These are phyloP conservation scores for Oreochromis aureus DNA, from an alignment of 2,113 vertebrate genomes.

Conservation along the genomic window DNA sequence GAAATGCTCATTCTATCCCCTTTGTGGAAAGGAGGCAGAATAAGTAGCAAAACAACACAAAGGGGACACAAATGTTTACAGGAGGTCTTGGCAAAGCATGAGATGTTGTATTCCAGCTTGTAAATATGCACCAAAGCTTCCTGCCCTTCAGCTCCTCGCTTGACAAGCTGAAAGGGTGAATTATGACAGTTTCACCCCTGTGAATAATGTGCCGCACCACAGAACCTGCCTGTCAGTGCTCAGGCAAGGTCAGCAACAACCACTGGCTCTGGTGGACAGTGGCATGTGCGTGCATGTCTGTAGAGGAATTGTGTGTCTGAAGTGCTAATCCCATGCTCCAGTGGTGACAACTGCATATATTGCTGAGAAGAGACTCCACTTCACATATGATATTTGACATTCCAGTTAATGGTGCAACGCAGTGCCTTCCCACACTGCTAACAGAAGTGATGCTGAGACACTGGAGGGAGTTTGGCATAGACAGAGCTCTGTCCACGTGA, in stretches of 20 bases:
- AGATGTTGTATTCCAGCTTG: background rate
- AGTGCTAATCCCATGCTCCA: conserved; percentile 37
- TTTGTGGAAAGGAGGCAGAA: background rate
- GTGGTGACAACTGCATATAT: conserved; percentile 4
- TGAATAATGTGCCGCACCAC: background rate
- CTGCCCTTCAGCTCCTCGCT: background rate
- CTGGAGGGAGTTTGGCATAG: background rate
- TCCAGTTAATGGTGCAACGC: conserved; percentile 45
- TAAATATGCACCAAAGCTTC: background rate
- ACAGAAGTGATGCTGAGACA: background rate
- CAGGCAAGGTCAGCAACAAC: conserved; percentile 3
- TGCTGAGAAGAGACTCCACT: background rate
- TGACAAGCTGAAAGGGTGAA: background rate
- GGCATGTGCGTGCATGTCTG: background rate
- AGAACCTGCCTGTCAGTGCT: background rate
- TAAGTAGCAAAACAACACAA: background rate
- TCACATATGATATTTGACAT: conserved; percentile 35
- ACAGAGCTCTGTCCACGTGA: background rate
- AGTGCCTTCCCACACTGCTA: background rate
- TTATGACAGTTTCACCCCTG: background rate
- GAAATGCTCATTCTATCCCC: background rate
- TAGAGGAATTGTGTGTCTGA: background rate
- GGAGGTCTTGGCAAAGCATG: background rate
- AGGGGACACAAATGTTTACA: background rate
- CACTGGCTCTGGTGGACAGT: background rate